These are phyloP conservation scores for Karalla daura DNA, from an alignment of 2,797 vertebrate genomes.

Conservation along the genomic window DNA sequence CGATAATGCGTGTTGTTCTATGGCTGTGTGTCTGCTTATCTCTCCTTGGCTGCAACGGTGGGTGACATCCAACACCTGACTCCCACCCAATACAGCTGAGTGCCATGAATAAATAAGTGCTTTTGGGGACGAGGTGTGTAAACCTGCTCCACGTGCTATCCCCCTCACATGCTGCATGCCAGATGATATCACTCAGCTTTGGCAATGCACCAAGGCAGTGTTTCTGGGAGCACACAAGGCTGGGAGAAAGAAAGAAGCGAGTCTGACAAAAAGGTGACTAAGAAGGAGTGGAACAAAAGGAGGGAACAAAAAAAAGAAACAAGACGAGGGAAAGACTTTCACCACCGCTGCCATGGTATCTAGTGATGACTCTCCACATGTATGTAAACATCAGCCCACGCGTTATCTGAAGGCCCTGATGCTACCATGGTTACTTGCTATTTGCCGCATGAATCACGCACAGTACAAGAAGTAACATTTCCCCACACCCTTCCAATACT, in stretches of 20 bases:
- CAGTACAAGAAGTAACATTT: slow-evolving; percentile 21
- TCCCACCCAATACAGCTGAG: not conserved
- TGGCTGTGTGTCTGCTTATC: not conserved
- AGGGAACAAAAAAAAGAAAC: too few species aligned
- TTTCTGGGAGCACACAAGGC: not conserved
- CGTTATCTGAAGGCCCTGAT: not conserved
- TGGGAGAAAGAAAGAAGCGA: slow-evolving; percentile 14
- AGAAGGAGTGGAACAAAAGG: slow-evolving; percentile 23
- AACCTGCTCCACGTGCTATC: not conserved
- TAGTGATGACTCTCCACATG: slow-evolving; percentile 44
- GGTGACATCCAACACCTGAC: not conserved
- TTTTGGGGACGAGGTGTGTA: not conserved
- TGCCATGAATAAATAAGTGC: slow-evolving; percentile 10
- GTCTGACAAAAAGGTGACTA: slow-evolving; percentile 28
- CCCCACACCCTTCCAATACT: not conserved
- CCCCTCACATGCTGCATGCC: not conserved
- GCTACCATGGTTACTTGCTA: slow-evolving; percentile 43
- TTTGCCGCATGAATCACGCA: slow-evolving; percentile 22
- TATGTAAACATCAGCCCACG: slow-evolving; percentile 41
- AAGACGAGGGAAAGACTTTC: slow-evolving; percentile 2
- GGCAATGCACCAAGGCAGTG: not conserved
- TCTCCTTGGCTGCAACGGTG: not conserved
- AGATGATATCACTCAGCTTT: not conserved
- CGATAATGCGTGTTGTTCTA: not conserved
- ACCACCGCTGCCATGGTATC: not conserved